Conservation (phyloP, 2,113 vertebrate genomes). For the Dicerorhinus sumatrensis region DNA sequence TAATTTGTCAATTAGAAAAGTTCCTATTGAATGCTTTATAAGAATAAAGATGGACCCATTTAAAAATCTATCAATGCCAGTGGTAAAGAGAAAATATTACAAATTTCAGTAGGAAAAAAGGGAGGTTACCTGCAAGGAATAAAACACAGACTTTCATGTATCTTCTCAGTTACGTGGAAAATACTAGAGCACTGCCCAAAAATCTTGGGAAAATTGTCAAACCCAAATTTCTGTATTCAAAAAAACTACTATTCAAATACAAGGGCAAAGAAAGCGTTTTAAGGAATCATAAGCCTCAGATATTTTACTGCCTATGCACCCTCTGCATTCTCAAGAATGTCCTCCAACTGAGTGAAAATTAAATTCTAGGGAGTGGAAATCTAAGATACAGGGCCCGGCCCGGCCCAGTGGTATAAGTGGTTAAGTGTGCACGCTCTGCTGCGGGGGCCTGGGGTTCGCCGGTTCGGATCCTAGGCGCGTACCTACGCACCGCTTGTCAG, state of each 20-base stretch:
- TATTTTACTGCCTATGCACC: background rate
- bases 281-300: background rate
- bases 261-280: background rate
- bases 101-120: background rate
- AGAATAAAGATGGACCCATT: background rate
- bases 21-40: background rate
- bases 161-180: background rate
- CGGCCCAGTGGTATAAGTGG: too few species aligned
- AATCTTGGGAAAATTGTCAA: background rate
- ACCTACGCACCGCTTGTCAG: too few species aligned
- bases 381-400: background rate
- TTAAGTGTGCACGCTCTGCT: too few species aligned
- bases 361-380: constrained; percentile 19
- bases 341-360: constrained; percentile 24
- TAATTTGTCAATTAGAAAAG: background rate
- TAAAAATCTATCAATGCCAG: background rate
- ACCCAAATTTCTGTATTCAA: background rate
- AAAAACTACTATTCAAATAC: background rate
- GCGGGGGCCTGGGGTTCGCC: too few species aligned
- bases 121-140: background rate
- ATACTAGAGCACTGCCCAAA: background rate
- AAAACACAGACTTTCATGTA: background rate
- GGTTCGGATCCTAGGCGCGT: too few species aligned
- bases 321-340: constrained; percentile 39
- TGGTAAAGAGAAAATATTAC: background rate